Percentiles rank a stretch among this genome's conserved stretches.
Evolutionary conservation across 2,113 vertebrate species (phyloP).

Genomic region (Sakesphorus luctuosus): DNA sequence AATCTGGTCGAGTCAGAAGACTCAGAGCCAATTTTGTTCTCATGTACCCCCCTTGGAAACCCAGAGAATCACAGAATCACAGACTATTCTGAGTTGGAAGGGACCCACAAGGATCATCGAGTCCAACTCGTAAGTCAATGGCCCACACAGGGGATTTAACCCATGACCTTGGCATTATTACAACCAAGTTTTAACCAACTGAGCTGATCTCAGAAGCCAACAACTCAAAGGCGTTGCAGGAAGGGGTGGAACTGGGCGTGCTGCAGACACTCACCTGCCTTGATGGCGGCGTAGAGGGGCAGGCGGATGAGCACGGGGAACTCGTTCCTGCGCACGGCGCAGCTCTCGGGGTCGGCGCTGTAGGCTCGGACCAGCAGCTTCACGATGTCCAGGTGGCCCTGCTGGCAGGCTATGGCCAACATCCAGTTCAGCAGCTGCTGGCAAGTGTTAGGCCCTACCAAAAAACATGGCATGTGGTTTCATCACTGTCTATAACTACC

Average conservation of each 20-base stretch:
- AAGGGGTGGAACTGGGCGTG: background rate
- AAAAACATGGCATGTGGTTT: background rate
- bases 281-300: conserved; percentile 90
- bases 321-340: conserved; percentile 81
- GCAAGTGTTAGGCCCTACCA: conserved; percentile 73
- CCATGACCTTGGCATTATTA: too few species aligned
- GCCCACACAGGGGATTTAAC: too few species aligned
- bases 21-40: background rate
- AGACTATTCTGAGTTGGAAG: too few species aligned
- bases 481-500: too few species aligned
- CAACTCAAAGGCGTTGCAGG: background rate
- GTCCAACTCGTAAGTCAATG: too few species aligned
- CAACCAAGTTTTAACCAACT: too few species aligned
- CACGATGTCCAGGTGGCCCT: conserved; percentile 86
- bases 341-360: conserved; percentile 84
- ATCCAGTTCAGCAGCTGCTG: conserved; percentile 90
- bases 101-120: too few species aligned
- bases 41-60: background rate
- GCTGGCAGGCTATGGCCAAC: conserved; percentile 88
- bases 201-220: background rate
- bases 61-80: background rate
- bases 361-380: conserved; percentile 85
- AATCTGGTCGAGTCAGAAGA: background rate
- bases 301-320: conserved; percentile 87
- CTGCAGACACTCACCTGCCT: conserved; percentile 78